Percentiles rank a stretch among this genome's conserved stretches.
Evolutionary conservation across 2,888 invertebrate genomes (phyloP).

Genomic region (Campoletis raptor): DNA sequence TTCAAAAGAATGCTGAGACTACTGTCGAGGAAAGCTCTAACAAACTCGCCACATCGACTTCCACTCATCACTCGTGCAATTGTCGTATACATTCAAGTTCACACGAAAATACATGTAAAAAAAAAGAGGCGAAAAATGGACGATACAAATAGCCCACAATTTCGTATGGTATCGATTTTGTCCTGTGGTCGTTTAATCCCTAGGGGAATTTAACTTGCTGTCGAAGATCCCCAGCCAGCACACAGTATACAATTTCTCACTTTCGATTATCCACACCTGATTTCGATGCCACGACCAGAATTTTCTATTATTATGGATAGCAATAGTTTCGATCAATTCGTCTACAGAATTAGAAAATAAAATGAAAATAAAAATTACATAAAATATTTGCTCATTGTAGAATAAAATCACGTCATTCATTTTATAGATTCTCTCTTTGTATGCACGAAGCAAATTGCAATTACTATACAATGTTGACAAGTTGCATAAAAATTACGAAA

Average conservation of each 20-base stretch:
- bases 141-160: background rate
- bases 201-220: background rate
- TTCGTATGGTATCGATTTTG: background rate
- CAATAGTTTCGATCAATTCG: background rate
- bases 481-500: no score
- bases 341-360: background rate
- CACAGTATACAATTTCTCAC: background rate
- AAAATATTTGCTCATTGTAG: no score
- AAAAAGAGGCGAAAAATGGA: background rate
- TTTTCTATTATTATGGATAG: background rate
- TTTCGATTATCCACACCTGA: background rate
- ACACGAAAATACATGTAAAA: background rate
- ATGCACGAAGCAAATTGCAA: no score
- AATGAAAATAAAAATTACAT: no score
- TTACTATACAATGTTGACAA: no score
- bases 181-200: background rate
- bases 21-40: slow-evolving; percentile 24
- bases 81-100: background rate
- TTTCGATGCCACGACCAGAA: background rate
- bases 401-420: background rate
- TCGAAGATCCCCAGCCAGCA: background rate
- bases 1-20: background rate
- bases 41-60: slow-evolving; percentile 1
- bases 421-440: no score
- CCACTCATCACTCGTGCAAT: background rate